Evolutionary conservation across 2,888 invertebrate genomes (phyloP), one percentile per base, ranked within the genome.

Genomic region (Zygogramma bicolorata): DNA sequence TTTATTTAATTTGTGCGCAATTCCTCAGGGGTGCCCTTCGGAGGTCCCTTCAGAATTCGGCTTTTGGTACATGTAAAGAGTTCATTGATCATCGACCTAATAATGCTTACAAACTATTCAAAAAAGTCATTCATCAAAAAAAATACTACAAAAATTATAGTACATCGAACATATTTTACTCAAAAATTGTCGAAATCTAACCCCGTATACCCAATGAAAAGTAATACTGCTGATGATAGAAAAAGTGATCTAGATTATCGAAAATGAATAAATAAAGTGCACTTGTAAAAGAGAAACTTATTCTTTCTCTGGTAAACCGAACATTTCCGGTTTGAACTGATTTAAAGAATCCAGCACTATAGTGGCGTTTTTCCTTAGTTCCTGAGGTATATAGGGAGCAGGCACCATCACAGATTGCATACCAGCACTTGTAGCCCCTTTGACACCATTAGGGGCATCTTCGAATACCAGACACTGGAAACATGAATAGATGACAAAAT

Each of bases 401-500:
- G 95, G 95, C 1, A 96, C 94, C 93, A 95, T 93, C 0, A 96
- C 92, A 0, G 91, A 91, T 85, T 95, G 95, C 97, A 97, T 97
- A 10, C 94, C 94, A 0, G 97, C 97, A 22, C 91, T 89, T 27
- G 90, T 83, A 0, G 93, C 97, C 0, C 95, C 95, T 27, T 90
- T 89, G 0, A 97, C 94, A 1, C 98, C 97, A 85, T 96, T 96
- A 0, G 95, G 94, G 0, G 97, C 95, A 87, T 98, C 98, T 88
- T 98, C 97, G 84, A 97, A 95, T 2, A 96, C 97, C 73, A 97
- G 87, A 82, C 95, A 94, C 81, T 83, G 68, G 38, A 77, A 78
- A 73, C n/a, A n/a, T n/a, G 62, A 58, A 40, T 62, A 42, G 49
- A 46, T n/a, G 15, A 67, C n/a, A 5, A 15, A 27, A 22, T 29